Conservation (phyloP, 1,140 invertebrate species). For the Drosophila rhopaloa region DNA sequence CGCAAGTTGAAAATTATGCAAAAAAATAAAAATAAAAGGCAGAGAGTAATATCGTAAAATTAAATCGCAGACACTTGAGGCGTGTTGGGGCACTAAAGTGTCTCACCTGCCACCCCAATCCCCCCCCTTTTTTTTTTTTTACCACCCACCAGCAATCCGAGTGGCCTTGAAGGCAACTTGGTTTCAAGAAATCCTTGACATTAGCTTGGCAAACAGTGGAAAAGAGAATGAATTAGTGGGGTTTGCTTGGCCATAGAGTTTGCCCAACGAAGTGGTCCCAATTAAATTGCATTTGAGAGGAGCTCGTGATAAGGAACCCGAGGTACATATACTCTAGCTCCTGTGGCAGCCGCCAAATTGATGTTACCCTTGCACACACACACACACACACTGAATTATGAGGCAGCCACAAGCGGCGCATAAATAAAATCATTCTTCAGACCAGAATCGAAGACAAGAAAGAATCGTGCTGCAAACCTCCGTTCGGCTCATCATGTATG, state of each 20-base stretch:
- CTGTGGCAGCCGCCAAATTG: constrained; percentile 33
- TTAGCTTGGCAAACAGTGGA: constrained; percentile 23
- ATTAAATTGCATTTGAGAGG: constrained; percentile 62
- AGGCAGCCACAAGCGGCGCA: constrained; percentile 75
- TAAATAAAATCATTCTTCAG: constrained; percentile 75
- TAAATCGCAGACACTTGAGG: constrained; percentile 37
- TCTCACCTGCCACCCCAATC: constrained; percentile 16
- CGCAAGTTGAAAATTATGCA: constrained; percentile 30
- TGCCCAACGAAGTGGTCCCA: constrained; percentile 53
- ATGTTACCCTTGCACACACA: constrained; percentile 50
- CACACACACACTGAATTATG: constrained; percentile 69
- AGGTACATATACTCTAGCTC: no score
- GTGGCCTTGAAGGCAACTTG: constrained; percentile 27
- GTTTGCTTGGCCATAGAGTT: constrained; percentile 11
- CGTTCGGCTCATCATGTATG: constrained; percentile 69
- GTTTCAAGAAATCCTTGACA: constrained; percentile 40
- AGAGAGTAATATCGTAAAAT: constrained; percentile 36
- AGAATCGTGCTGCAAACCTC: constrained; percentile 50
- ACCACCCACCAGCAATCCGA: constrained; percentile 1
- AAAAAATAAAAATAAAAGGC: constrained; percentile 16
- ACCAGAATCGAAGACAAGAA: constrained; percentile 34
- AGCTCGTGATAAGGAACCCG: not conserved
- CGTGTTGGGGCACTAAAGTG: constrained; percentile 41
- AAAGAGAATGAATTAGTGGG: constrained; percentile 19
- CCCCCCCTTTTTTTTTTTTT: not conserved